Percentiles rank a stretch among this genome's conserved stretches.
phyloP scores from a whole-genome alignment of 2,113 vertebrate species.

The Sapajus apella region DNA sequence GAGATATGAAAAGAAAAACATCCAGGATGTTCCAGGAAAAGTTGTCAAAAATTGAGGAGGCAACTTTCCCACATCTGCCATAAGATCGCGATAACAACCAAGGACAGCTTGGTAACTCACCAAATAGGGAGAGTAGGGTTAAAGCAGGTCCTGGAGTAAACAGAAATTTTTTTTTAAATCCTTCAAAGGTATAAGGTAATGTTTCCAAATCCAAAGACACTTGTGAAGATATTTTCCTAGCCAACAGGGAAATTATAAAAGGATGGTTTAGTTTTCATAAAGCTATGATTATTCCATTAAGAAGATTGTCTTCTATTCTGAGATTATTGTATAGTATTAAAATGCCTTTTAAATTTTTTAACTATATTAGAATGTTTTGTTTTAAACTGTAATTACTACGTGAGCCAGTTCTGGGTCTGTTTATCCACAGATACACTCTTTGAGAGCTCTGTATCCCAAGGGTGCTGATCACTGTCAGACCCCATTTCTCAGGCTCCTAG shows the following conservation, averaged over 20 bases:
- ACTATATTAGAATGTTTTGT: constrained; percentile 23
- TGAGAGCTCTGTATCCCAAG: neutral
- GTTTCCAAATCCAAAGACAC: neutral
- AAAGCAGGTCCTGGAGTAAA: neutral
- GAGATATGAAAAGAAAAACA: neutral
- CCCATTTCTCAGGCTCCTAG: neutral
- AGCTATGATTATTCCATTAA: neutral
- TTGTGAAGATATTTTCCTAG: constrained; percentile 1
- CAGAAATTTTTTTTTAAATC: neutral
- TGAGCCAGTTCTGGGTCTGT: neutral
- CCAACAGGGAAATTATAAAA: constrained; percentile 1
- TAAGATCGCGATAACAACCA: neutral
- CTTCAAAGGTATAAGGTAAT: neutral
- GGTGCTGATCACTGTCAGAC: neutral
- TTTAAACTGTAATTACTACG: constrained; percentile 28
- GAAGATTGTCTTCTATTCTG: neutral
- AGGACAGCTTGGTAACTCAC: constrained; percentile 32
- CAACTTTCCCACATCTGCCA: neutral
- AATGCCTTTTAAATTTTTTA: neutral
- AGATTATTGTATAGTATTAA: constrained; percentile 23
- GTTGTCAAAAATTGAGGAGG: neutral
- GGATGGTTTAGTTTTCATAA: constrained; percentile 18
- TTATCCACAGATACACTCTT: neutral
- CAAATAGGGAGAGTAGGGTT: neutral
- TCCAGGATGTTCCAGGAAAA: neutral